Percentiles rank a stretch among this genome's conserved stretches.
These are phyloP conservation scores for Xyrichtys novacula DNA, from an alignment of 2,797 vertebrate species.

Conservation along the genomic window DNA sequence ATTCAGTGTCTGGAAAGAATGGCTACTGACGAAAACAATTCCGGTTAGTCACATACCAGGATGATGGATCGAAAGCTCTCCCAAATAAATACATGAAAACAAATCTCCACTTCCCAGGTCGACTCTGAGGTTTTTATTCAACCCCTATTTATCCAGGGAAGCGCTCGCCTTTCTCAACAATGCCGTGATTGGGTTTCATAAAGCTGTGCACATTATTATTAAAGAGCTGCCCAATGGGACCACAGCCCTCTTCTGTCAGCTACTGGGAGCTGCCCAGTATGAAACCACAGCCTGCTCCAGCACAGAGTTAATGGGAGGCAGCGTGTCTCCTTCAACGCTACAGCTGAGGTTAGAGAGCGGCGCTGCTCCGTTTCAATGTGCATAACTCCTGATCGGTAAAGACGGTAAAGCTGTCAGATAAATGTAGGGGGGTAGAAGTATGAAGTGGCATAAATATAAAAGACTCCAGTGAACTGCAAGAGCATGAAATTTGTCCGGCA, in stretches of 20 bases:
- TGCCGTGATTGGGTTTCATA: constrained; percentile 39
- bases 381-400: not conserved
- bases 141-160: constrained; percentile 33
- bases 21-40: constrained; percentile 50
- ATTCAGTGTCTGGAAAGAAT: constrained; percentile 49
- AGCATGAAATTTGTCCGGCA: not conserved
- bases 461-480: not conserved
- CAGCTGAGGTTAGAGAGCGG: not conserved
- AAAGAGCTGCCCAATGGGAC: constrained; percentile 39
- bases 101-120: constrained; percentile 44
- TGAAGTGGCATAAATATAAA: not conserved
- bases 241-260: constrained; percentile 34
- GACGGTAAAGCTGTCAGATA: not conserved
- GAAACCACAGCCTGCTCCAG: constrained; percentile 18
- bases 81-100: constrained; percentile 56
- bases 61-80: constrained; percentile 51
- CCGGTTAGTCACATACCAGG: constrained; percentile 54
- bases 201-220: constrained; percentile 35
- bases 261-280: constrained; percentile 42
- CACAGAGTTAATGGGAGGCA: constrained; percentile 27
- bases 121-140: constrained; percentile 42
- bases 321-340: constrained; percentile 21
- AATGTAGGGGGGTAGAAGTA: not conserved
- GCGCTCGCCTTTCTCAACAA: constrained; percentile 35
- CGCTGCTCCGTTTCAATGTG: not conserved